phyloP scores from a whole-genome alignment of 2,888 invertebrate genomes.

The Drosophila meridiana region DNA sequence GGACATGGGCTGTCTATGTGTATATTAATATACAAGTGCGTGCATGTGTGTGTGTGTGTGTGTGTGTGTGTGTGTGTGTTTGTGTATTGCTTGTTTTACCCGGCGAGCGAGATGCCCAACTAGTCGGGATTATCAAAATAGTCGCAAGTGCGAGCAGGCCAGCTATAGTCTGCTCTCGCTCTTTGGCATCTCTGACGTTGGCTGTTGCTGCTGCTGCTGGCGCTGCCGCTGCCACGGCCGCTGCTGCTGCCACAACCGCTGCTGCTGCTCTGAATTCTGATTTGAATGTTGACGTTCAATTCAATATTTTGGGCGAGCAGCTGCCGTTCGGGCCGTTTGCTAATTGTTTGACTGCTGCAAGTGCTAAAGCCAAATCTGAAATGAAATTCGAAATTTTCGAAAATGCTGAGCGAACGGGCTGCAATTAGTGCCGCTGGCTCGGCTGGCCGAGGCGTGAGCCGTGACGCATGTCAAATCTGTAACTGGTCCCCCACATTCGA shows the following conservation, averaged over 20 bases:
- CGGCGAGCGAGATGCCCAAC: conserved; percentile 65
- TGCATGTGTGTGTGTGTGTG: conserved; percentile 7
- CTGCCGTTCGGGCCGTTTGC: conserved; percentile 40
- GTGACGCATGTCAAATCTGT: conserved; percentile 65
- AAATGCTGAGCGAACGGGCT: conserved; percentile 38
- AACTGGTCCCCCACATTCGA: conserved; percentile 35
- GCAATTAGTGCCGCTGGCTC: conserved; percentile 54
- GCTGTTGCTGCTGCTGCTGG: conserved; percentile 22
- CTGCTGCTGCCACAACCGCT: conserved; percentile 20
- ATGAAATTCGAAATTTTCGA: conserved; percentile 15
- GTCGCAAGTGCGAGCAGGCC: conserved; percentile 42
- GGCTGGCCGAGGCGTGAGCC: conserved; percentile 40
- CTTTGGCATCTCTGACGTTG: conserved; percentile 42
- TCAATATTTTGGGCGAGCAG: conserved; percentile 65
- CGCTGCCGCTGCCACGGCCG: conserved; percentile 2
- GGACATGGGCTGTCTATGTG: conserved; percentile 44
- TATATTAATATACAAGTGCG: conserved; percentile 15
- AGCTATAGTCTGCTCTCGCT: conserved; percentile 35
- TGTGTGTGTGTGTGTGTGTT: conserved; percentile 1
- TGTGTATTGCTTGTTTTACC: conserved; percentile 23
- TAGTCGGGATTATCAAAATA: conserved; percentile 45
- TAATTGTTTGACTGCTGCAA: conserved; percentile 54
- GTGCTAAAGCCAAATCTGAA: conserved; percentile 37
- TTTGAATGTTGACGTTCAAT: conserved; percentile 53
- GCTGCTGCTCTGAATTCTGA: conserved; percentile 54